Evolutionary conservation across 2,113 vertebrate species (phyloP).

Genomic region (Clarias batrachus): DNA sequence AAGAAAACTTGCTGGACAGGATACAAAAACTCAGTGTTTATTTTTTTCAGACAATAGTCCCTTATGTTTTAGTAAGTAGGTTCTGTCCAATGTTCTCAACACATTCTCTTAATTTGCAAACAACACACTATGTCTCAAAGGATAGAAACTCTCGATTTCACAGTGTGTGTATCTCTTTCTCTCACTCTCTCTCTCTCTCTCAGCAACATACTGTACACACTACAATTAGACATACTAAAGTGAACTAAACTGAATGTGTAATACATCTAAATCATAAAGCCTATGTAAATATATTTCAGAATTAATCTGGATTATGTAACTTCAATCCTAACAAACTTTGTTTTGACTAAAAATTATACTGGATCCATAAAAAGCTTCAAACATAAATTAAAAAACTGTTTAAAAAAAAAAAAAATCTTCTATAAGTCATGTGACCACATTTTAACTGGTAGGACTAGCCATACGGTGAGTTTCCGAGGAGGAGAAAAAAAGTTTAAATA

Average conservation of each 20-base stretch:
- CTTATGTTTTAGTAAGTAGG: slow-evolving; percentile 13
- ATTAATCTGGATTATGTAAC: not conserved
- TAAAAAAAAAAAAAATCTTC: not conserved
- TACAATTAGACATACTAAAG: not conserved
- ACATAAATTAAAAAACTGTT: too few species aligned
- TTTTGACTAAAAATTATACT: not conserved
- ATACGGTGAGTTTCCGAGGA: too few species aligned
- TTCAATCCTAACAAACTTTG: not conserved
- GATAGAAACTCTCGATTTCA: not conserved
- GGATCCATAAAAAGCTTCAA: not conserved
- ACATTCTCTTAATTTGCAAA: slow-evolving; percentile 5
- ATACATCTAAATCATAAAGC: too few species aligned
- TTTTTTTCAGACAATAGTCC: not conserved
- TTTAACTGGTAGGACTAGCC: not conserved
- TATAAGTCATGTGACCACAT: not conserved
- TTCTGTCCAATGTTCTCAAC: not conserved
- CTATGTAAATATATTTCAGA: not conserved
- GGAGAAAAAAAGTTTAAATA: too few species aligned
- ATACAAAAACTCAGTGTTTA: not conserved
- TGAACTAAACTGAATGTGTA: not conserved
- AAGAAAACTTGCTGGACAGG: not conserved
- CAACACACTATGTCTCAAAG: slow-evolving; percentile 15
- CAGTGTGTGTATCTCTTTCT: not conserved
- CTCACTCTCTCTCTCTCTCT: not conserved
- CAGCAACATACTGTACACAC: not conserved